phyloP scores from a whole-genome alignment of 2,888 invertebrate species.

The Scaptomyza reducta region DNA sequence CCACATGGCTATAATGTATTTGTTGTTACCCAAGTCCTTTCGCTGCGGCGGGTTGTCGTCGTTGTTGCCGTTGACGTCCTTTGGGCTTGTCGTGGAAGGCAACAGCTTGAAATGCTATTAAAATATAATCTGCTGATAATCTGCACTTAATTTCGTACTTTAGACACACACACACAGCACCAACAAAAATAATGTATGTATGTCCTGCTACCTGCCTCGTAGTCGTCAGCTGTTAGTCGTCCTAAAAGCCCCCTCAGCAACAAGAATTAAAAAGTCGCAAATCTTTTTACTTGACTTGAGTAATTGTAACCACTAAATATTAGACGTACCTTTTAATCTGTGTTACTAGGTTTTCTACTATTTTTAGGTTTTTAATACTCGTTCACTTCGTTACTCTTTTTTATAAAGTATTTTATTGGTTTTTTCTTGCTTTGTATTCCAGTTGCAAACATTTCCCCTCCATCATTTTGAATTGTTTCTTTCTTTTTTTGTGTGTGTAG shows the following conservation, averaged over 20 bases:
- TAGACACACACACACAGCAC: conserved; percentile 21
- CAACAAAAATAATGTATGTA: conserved; percentile 12
- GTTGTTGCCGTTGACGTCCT: conserved; percentile 23
- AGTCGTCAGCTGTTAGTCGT: conserved; percentile 64
- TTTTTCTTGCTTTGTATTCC: conserved; percentile 34
- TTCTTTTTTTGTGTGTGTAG: conserved; percentile 22
- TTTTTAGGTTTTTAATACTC: conserved; percentile 30
- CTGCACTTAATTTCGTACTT: conserved; percentile 77
- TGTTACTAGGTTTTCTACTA: conserved; percentile 20
- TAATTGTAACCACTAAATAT: conserved; percentile 22
- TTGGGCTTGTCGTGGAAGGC: conserved; percentile 58
- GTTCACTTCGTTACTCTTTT: conserved; percentile 53
- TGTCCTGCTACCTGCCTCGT: conserved; percentile 30
- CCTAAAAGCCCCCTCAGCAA: conserved; percentile 11
- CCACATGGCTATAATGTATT: conserved; percentile 41
- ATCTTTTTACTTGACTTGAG: conserved; percentile 6
- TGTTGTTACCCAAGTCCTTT: conserved; percentile 46
- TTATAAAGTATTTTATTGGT: conserved; percentile 22
- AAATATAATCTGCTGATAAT: conserved; percentile 81
- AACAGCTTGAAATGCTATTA: conserved; percentile 81
- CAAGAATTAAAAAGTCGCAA: not conserved
- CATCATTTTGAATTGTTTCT: conserved; percentile 8
- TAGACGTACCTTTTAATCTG: conserved; percentile 47
- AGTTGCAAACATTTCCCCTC: conserved; percentile 6
- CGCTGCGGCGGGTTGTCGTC: conserved; percentile 10